phyloP scores from a whole-genome alignment of 2,888 invertebrate genomes.

The Ctena decussata region DNA sequence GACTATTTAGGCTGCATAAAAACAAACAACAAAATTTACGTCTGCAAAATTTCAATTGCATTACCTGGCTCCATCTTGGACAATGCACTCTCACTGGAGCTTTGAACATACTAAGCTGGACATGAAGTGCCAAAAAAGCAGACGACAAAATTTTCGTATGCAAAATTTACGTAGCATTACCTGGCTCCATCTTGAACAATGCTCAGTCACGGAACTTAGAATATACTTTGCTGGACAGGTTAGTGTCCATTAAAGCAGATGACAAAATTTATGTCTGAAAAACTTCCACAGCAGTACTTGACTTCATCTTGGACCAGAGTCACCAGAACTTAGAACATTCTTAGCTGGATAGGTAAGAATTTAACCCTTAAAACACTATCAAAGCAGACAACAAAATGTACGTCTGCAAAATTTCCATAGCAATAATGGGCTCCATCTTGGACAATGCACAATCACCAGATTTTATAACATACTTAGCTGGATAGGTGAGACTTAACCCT shows the following conservation, averaged over 20 bases:
- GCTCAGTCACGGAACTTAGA: no score
- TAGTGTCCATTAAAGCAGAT: no score
- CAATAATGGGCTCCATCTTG: not conserved
- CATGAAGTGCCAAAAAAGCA: not conserved
- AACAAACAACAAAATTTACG: no score
- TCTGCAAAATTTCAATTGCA: constrained; percentile 97
- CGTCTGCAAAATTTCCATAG: no score
- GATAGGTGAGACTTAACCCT: constrained; percentile 91
- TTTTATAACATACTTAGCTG: constrained; percentile 96
- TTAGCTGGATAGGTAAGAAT: constrained; percentile 95
- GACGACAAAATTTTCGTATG: no score
- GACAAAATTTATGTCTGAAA: no score
- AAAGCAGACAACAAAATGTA: no score
- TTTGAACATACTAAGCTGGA: not conserved
- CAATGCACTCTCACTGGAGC: not conserved
- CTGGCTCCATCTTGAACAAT: no score
- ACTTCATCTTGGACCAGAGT: no score
- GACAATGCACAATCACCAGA: constrained; percentile 87
- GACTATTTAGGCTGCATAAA: not conserved
- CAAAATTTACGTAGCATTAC: no score
- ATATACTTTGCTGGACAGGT: no score
- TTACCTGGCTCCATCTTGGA: constrained; percentile 93
- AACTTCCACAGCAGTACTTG: not conserved
- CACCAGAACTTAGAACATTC: constrained; percentile 93
- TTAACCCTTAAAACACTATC: no score